phyloP scores from a whole-genome alignment of 92 coral and sea anemone species.

The Blastomussa wellsi region DNA sequence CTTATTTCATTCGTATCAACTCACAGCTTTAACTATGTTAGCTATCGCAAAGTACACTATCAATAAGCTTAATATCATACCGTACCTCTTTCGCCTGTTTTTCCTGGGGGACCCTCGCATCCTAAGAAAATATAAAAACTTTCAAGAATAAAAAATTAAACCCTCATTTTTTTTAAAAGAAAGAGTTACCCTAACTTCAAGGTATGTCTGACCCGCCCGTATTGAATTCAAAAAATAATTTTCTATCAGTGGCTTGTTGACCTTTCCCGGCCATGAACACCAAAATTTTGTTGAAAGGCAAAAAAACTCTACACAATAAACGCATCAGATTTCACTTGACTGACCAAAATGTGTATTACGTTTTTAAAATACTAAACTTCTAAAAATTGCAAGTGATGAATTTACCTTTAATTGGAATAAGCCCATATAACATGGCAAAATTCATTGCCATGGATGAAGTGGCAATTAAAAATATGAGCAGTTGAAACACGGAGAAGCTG shows the following conservation, averaged over 20 bases:
- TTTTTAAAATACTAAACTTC: not conserved
- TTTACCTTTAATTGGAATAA: constrained; percentile 80
- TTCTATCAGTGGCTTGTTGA: not conserved
- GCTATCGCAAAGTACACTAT: not conserved
- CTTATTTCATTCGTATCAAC: not conserved
- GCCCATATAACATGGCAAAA: constrained; percentile 76
- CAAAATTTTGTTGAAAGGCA: not conserved
- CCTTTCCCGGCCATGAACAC: not conserved
- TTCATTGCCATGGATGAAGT: constrained; percentile 85
- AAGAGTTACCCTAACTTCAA: not conserved
- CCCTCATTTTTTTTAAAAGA: too few species aligned
- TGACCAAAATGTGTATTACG: not conserved
- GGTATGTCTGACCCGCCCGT: not conserved
- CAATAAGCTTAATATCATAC: not conserved
- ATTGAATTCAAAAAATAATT: not conserved
- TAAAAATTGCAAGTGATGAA: not conserved
- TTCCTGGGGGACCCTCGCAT: constrained; percentile 83
- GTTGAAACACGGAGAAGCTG: constrained; percentile 73
- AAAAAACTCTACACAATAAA: not conserved
- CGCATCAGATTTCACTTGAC: not conserved
- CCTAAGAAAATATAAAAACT: constrained; percentile 44
- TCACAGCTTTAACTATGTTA: not conserved
- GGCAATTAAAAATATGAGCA: constrained; percentile 81
- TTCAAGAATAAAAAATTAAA: not conserved
- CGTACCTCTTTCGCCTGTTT: constrained; percentile 71